Conservation (phyloP, 23 tunicate species). For the Halocynthia roretzi region DNA sequence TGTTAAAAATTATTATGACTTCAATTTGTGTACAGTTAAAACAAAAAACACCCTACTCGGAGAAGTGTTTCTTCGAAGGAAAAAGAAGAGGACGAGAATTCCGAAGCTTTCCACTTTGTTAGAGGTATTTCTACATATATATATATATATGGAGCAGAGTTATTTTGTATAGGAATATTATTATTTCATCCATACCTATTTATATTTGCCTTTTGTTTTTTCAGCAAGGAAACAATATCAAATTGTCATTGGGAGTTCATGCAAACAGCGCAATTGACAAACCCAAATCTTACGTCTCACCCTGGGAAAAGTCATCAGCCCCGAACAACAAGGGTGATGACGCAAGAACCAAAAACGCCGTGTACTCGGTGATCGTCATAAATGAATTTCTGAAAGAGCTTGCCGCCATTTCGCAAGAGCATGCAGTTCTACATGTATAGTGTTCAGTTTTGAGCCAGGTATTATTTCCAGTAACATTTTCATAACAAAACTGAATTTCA, state of each 20-base stretch:
- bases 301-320: no score
- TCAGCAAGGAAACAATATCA: no score
- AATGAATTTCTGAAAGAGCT: constrained; percentile 93
- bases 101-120: constrained; percentile 48
- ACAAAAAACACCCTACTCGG: constrained; percentile 46
- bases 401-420: constrained; percentile 97
- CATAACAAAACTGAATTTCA: no score
- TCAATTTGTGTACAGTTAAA: constrained; percentile 31
- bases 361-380: constrained; percentile 80
- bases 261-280: no score
- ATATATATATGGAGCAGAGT: neutral
- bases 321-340: constrained; percentile 9
- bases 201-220: no score
- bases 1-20: neutral
- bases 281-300: no score
- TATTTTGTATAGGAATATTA: no score
- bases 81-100: constrained; percentile 27
- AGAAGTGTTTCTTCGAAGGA: constrained; percentile 62
- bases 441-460: no score
- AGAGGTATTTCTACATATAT: constrained; percentile 24
- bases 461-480: no score
- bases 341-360: constrained; percentile 83
- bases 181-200: no score
- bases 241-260: no score
- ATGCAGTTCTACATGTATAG: constrained; percentile 49